Conservation (phyloP, 2,797 vertebrate species). For the Cossypha heuglini region DNA sequence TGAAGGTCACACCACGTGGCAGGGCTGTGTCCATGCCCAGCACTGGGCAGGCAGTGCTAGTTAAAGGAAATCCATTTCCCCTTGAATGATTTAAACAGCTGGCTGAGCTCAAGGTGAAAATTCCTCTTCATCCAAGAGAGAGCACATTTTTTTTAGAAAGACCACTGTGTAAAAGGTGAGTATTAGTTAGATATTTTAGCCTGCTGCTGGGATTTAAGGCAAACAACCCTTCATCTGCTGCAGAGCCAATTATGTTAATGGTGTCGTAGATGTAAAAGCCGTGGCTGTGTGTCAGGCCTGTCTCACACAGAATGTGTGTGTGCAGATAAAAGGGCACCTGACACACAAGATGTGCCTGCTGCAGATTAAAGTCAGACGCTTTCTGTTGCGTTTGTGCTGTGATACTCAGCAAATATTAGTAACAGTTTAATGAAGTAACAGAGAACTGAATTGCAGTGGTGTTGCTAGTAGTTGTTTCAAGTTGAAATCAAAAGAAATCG, state of each 20-base stretch:
- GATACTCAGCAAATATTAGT: constrained; percentile 25
- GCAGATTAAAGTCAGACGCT: background rate
- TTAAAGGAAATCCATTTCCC: constrained; percentile 25
- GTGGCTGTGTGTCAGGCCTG: background rate
- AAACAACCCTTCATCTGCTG: constrained; percentile 59
- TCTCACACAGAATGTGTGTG: background rate
- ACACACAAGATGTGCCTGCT: background rate
- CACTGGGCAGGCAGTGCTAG: background rate
- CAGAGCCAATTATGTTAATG: constrained; percentile 73
- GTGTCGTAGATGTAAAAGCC: constrained; percentile 42
- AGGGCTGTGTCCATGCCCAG: background rate
- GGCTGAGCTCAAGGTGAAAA: background rate
- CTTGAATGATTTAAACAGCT: background rate
- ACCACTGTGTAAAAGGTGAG: constrained; percentile 7
- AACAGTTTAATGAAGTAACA: background rate
- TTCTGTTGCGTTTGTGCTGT: background rate
- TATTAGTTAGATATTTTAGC: constrained; percentile 56
- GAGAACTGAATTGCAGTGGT: background rate
- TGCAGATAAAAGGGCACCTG: constrained; percentile 8
- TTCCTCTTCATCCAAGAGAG: background rate
- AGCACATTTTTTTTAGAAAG: background rate
- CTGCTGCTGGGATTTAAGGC: constrained; percentile 55
- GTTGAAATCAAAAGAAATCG: background rate
- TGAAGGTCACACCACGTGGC: background rate
- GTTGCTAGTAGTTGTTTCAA: background rate